phyloP scores from a whole-genome alignment of 64 coral and sea anemone genomes.

The Montipora cactus region DNA sequence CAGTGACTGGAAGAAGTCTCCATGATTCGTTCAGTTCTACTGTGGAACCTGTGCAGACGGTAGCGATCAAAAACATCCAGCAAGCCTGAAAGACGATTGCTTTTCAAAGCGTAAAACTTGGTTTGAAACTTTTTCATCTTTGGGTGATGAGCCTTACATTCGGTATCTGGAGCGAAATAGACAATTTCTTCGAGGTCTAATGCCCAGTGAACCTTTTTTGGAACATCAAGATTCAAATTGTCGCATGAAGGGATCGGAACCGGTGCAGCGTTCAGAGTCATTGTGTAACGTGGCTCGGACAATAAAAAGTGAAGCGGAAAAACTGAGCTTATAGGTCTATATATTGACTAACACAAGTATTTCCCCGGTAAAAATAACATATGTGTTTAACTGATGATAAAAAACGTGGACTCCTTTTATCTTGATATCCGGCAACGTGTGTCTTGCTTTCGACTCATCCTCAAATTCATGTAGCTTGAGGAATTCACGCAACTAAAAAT shows the following conservation, averaged over 20 bases:
- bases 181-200: conserved; percentile 33
- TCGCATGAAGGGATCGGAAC: neutral
- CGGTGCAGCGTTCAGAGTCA: neutral
- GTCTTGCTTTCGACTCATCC: neutral
- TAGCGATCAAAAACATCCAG: neutral
- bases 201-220: conserved; percentile 20
- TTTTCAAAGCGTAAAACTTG: neutral
- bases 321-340: neutral
- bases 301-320: neutral
- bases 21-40: neutral
- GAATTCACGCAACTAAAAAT: too few species aligned
- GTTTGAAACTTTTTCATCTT: conserved; percentile 13
- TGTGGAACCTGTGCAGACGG: neutral
- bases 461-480: too few species aligned
- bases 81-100: neutral
- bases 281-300: neutral
- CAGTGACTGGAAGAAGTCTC: neutral
- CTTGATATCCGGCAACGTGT: neutral
- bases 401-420: conserved; percentile 6
- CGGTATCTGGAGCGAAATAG: conserved; percentile 9
- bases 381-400: too few species aligned
- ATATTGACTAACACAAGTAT: neutral
- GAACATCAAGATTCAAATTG: neutral
- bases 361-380: neutral
- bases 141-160: neutral